Percentiles rank a stretch among this genome's conserved stretches.
These are phyloP conservation scores for Catotricha subobsoleta DNA, from an alignment of 2,888 invertebrate species.

Conservation along the genomic window DNA sequence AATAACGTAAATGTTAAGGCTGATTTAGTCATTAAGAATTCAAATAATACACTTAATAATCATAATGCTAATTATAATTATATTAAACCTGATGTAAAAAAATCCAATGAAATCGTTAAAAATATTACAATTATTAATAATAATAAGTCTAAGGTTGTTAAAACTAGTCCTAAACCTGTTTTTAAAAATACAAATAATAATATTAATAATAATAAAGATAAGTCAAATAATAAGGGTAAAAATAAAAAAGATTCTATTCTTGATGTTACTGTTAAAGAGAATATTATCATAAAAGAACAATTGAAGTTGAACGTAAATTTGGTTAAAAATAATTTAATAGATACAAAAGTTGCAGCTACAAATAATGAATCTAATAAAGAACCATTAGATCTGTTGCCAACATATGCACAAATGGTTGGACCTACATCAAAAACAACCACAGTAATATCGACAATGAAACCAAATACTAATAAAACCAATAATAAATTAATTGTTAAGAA, in stretches of 20 bases:
- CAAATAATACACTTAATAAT: slow-evolving; percentile 1
- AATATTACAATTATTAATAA: not conserved
- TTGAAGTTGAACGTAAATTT: too few species aligned
- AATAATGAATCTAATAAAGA: too few species aligned
- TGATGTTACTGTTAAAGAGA: too few species aligned
- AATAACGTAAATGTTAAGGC: slow-evolving; percentile 6
- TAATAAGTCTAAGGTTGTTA: too few species aligned
- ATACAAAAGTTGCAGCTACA: not conserved
- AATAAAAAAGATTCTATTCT: too few species aligned
- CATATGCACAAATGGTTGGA: slow-evolving; percentile 1
- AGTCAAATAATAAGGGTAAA: not conserved
- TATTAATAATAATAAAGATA: not conserved
- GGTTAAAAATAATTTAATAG: too few species aligned
- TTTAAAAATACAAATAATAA: not conserved
- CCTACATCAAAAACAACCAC: not conserved
- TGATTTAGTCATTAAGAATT: slow-evolving; percentile 7
- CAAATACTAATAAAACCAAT: not conserved
- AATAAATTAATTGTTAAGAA: not conserved
- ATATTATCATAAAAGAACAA: too few species aligned
- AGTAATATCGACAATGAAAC: not conserved
- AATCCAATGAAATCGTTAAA: not conserved
- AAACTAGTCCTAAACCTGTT: not conserved
- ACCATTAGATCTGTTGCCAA: too few species aligned
- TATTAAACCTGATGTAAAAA: not conserved
- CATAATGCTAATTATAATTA: not conserved